Percentiles rank a stretch among this genome's conserved stretches.
These are phyloP conservation scores for Sminthurinus signatus DNA, from an alignment of 1,140 invertebrate genomes.

Conservation along the genomic window DNA sequence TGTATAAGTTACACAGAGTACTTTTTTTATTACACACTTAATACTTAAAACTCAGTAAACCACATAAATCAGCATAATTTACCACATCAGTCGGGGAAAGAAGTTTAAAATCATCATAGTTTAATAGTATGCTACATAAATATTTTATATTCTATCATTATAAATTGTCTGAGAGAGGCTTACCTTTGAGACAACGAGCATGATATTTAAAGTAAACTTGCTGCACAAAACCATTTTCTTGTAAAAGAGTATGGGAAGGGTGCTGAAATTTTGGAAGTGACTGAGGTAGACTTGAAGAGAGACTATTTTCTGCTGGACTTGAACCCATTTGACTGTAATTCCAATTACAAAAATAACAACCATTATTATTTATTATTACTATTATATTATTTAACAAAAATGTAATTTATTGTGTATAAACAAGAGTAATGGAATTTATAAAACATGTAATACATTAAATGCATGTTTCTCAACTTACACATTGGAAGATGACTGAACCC, in stretches of 20 bases:
- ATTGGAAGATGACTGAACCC: conserved; percentile 65
- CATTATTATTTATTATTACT: too few species aligned
- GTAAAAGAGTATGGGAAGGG: conserved; percentile 89
- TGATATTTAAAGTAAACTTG: conserved; percentile 89
- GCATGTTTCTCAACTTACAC: too few species aligned
- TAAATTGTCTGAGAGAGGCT: too few species aligned
- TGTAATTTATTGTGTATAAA: too few species aligned
- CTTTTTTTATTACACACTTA: too few species aligned
- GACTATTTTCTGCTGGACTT: conserved; percentile 49
- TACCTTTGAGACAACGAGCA: conserved; percentile 87
- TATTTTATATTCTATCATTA: too few species aligned
- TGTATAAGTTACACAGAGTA: too few species aligned
- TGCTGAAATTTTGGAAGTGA: conserved; percentile 89
- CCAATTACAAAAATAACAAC: too few species aligned
- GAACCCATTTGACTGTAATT: conserved; percentile 18
- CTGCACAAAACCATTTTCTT: conserved; percentile 96
- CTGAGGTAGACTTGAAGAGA: conserved; percentile 53
- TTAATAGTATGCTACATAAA: too few species aligned
- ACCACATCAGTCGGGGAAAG: conserved; percentile 41
- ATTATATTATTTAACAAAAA: too few species aligned
- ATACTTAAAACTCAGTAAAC: conserved; percentile 27
- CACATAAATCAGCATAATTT: conserved; percentile 24
- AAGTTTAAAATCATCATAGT: conserved; percentile 29
- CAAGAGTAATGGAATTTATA: too few species aligned
- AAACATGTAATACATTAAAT: too few species aligned